These are phyloP conservation scores for Sebastes glaucus DNA, from an alignment of 2,797 vertebrate species.

Conservation along the genomic window DNA sequence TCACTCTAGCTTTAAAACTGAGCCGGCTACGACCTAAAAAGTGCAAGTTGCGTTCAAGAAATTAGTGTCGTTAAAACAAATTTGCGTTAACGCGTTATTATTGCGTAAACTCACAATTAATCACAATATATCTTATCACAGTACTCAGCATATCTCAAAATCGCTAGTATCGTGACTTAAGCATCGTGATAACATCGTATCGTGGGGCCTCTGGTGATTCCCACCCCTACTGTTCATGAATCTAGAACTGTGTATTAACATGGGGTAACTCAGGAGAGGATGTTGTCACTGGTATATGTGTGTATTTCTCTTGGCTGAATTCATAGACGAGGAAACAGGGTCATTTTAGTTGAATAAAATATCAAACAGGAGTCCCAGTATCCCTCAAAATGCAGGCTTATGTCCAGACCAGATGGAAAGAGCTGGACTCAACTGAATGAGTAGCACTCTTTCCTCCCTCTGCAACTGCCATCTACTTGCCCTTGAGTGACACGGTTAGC, in stretches of 20 bases:
- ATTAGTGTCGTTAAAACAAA: too few relatives aligned
- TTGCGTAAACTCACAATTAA: too few relatives aligned
- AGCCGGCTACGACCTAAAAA: too few relatives aligned
- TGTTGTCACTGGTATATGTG: not conserved
- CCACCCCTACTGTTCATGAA: not conserved
- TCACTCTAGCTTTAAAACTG: too few relatives aligned
- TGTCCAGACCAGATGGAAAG: slow-evolving; percentile 47
- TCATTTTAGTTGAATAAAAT: slow-evolving; percentile 49
- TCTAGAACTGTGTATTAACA: not conserved
- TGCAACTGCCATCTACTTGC: not conserved
- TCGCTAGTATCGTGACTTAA: too few relatives aligned
- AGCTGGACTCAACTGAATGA: slow-evolving; percentile 14
- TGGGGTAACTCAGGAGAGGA: not conserved
- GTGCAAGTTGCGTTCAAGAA: too few relatives aligned
- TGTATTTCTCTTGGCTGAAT: not conserved
- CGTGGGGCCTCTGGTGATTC: too few relatives aligned
- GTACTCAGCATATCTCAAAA: too few relatives aligned
- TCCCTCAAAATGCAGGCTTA: slow-evolving; percentile 13
- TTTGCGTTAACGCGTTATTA: too few relatives aligned
- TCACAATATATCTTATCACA: too few relatives aligned
- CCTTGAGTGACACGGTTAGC: slow-evolving; percentile 42
- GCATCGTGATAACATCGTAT: too few relatives aligned
- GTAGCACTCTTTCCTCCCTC: slow-evolving; percentile 14
- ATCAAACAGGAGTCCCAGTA: slow-evolving; percentile 29
- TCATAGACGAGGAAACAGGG: slow-evolving; percentile 29